phyloP scores from a whole-genome alignment of 2,888 invertebrate species.

The Noctua janthe region DNA sequence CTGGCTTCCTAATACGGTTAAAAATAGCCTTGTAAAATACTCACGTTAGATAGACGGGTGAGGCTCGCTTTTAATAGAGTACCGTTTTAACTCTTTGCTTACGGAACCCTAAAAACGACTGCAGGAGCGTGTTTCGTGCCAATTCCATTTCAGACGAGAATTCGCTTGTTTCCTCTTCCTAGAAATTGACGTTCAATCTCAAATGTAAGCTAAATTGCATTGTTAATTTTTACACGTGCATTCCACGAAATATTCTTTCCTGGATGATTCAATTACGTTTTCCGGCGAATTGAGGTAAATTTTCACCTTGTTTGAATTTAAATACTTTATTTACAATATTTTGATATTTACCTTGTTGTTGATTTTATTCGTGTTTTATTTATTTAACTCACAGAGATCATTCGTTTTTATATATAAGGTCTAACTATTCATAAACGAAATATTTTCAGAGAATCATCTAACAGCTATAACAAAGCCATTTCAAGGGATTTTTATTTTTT shows the following conservation, averaged over 20 bases:
- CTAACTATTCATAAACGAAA: too few relatives aligned
- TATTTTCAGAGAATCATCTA: too few relatives aligned
- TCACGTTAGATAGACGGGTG: not conserved
- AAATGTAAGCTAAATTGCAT: conserved; percentile 9
- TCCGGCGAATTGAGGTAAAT: not conserved
- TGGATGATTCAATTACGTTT: not conserved
- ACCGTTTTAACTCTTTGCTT: not conserved
- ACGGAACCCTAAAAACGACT: not conserved
- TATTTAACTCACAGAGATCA: too few relatives aligned
- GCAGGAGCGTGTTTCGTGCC: conserved; percentile 29
- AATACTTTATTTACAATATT: not conserved
- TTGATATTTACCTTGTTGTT: too few relatives aligned
- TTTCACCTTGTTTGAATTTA: not conserved
- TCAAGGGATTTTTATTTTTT: too few relatives aligned
- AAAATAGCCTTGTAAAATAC: not conserved
- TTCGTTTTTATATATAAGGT: too few relatives aligned
- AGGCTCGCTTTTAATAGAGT: not conserved
- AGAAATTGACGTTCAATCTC: conserved; percentile 17
- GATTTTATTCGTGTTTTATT: too few relatives aligned
- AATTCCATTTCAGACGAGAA: conserved; percentile 53
- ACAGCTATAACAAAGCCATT: too few relatives aligned
- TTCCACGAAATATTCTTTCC: not conserved
- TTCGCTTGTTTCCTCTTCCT: conserved; percentile 22
- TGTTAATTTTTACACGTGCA: not conserved
- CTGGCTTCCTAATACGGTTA: too few relatives aligned